These are phyloP conservation scores for Phalloptychus januarius DNA, from an alignment of 2,797 vertebrate species.

Conservation along the genomic window DNA sequence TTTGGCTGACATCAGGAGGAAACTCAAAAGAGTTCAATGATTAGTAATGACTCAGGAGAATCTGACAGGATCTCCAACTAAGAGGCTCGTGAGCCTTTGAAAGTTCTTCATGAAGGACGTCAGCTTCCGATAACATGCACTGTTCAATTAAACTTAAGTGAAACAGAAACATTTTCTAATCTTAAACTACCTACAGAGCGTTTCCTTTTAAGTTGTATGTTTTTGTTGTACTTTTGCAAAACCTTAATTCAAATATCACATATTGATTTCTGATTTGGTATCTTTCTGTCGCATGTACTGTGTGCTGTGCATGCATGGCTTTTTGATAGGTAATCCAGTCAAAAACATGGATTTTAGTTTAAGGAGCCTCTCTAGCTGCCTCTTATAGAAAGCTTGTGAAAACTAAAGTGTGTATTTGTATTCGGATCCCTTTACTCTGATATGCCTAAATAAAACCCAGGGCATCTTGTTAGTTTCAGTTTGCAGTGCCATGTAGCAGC, in stretches of 20 bases:
- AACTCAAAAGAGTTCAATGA: conserved; percentile 56
- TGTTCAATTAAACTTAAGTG: not conserved
- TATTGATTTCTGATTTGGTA: not conserved
- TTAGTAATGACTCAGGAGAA: conserved; percentile 50
- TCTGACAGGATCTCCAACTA: conserved; percentile 50
- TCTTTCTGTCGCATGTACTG: not conserved
- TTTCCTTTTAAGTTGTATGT: not conserved
- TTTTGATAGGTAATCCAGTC: not conserved
- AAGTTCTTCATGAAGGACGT: conserved; percentile 19
- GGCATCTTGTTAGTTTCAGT: not conserved
- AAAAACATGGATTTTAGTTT: not conserved
- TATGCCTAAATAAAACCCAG: too few species aligned
- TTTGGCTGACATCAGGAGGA: conserved; percentile 57
- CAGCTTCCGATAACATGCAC: not conserved
- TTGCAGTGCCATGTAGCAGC: not conserved
- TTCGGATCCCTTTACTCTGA: not conserved
- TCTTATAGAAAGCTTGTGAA: not conserved
- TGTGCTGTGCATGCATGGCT: not conserved
- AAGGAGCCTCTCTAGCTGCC: not conserved
- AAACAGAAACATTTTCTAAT: not conserved
- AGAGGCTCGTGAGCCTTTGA: conserved; percentile 24
- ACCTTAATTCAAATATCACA: not conserved
- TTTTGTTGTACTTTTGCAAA: not conserved
- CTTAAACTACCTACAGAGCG: not conserved
- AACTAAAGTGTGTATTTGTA: not conserved